Conservation (phyloP, 1,140 invertebrate genomes). For the Drosophila bocki region DNA sequence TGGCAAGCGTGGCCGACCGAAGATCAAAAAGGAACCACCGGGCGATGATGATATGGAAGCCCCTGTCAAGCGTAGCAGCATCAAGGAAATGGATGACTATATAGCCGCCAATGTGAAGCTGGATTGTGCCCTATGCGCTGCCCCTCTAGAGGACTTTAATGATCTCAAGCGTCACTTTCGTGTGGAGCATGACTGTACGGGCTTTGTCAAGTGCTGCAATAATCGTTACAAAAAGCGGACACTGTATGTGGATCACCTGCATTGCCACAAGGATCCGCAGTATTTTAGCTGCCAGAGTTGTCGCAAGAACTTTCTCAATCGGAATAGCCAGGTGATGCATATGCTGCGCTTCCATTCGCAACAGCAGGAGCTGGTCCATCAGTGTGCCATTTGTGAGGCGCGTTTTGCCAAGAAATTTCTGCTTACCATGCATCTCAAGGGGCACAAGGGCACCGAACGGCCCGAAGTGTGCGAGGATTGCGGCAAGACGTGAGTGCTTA, state of each 20-base stretch:
- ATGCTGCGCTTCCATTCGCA: slow-evolving; percentile 75
- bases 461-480: slow-evolving; percentile 68
- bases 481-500: slow-evolving; percentile 52
- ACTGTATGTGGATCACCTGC: slow-evolving; percentile 71
- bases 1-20: slow-evolving; percentile 55
- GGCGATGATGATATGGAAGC: slow-evolving; percentile 6
- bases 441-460: slow-evolving; percentile 70
- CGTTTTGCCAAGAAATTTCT: slow-evolving; percentile 75
- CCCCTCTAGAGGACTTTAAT: slow-evolving; percentile 56
- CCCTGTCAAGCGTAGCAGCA: slow-evolving; percentile 56
- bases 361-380: slow-evolving; percentile 67
- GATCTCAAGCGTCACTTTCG: slow-evolving; percentile 74
- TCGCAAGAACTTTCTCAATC: slow-evolving; percentile 68
- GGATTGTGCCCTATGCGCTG: slow-evolving; percentile 62
- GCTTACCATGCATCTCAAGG: slow-evolving; percentile 73
- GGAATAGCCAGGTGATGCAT: slow-evolving; percentile 74
- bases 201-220: slow-evolving; percentile 76
- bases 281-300: slow-evolving; percentile 70
- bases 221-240: slow-evolving; percentile 75
- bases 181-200: slow-evolving; percentile 54
- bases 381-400: slow-evolving; percentile 67
- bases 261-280: slow-evolving; percentile 75
- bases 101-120: slow-evolving; percentile 74
- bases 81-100: slow-evolving; percentile 73
- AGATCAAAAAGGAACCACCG: slow-evolving; percentile 28